Evolutionary conservation across 2,888 invertebrate species (phyloP), one percentile per base, ranked within the genome.

Genomic region (Drosophila recens): DNA sequence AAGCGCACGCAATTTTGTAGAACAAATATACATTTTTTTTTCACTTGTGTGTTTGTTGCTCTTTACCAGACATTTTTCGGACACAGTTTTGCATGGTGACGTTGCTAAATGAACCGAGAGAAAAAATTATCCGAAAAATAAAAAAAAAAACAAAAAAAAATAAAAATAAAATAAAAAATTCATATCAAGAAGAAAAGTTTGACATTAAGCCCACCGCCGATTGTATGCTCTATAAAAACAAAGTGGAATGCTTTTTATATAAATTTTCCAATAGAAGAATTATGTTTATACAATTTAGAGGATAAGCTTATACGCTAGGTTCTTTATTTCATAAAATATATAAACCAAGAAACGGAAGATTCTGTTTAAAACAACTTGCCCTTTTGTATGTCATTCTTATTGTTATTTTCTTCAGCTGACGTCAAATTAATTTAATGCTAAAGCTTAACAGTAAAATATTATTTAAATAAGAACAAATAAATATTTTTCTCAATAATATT

Each of bases 51-150:
- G 70, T 57, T 67, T 67, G 46, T 67, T 71, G 71, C 67, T 81
- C 59, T 70, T 67, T 63, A 49, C 54, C 79, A 77, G 78, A 74
- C 75, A 66, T 53, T 86, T 77, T 83, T 85, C 62, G 82, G 72
- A 75, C 85, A 72, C 72, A 85, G 66, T 76, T 86, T 89, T 85
- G 84, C 82, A 83, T 87, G 78, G 81, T 80, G 75, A 72, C 77
- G 72, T 59, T 76, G 80, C 85, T 84, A 86, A 86, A 88, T 86
- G 86, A 86, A 88, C 82, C 89, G 70, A 80, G 84, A 73, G 65
- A 85, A 82, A 73, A 86, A 82, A 82, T 68, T 85, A 78, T 84
- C 61, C 56, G 52, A 82, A 87, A 79, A 59, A 77, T 42, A 73
- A 46, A 72, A 56, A 72, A 72, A 66, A 59, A 51, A 51, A 27